phyloP scores from a whole-genome alignment of 2,113 vertebrate species.

The Perca schrenkii region DNA sequence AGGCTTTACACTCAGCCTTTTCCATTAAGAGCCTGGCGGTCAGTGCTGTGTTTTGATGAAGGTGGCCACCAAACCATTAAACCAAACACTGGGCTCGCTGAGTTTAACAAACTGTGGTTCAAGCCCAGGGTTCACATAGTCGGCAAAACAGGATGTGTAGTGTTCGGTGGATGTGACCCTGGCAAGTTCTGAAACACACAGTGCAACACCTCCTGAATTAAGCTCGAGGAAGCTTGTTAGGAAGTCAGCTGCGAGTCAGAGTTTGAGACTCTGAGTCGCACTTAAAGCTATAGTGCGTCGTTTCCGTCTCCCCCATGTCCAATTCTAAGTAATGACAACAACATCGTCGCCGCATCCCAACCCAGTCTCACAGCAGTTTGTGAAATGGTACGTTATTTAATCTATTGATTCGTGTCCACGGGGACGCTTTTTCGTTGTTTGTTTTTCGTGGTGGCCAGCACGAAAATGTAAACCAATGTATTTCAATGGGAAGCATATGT shows the following conservation, averaged over 20 bases:
- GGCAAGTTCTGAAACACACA: neutral
- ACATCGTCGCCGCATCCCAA: too few relatives aligned
- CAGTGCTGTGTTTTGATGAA: neutral
- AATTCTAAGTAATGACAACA: too few relatives aligned
- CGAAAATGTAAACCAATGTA: too few relatives aligned
- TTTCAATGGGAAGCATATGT: too few relatives aligned
- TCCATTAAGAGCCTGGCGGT: neutral
- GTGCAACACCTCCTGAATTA: neutral
- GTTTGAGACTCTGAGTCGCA: too few relatives aligned
- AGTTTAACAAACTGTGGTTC: neutral
- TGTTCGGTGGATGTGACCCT: neutral
- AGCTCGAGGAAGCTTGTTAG: neutral
- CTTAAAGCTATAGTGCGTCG: too few relatives aligned
- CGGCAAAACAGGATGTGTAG: neutral
- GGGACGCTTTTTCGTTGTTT: too few relatives aligned
- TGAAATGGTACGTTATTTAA: too few relatives aligned
- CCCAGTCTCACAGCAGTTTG: too few relatives aligned
- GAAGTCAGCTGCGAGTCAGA: neutral
- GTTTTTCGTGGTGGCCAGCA: too few relatives aligned
- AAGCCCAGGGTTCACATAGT: neutral
- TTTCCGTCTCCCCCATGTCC: too few relatives aligned
- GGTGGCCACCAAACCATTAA: neutral
- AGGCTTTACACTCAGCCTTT: neutral
- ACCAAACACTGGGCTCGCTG: neutral
- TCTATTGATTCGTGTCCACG: too few relatives aligned